Evolutionary conservation across 2,888 invertebrate genomes (phyloP), one percentile per base, ranked within the genome.

Genomic region (Eledone cirrhosa): DNA sequence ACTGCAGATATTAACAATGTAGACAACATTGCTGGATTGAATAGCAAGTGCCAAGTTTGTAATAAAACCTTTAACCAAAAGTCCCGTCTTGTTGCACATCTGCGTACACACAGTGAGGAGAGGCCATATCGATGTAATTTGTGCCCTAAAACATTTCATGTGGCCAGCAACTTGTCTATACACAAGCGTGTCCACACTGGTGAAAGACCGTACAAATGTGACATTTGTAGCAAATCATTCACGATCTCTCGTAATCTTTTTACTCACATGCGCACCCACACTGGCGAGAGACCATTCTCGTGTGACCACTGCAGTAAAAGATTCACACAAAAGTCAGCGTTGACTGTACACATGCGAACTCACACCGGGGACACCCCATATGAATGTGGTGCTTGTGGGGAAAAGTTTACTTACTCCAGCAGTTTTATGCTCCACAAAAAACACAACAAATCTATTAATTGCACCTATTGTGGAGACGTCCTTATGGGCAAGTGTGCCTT

Each of bases 311-410:
- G 90, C 80, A 86, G 84, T 72, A 89, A 88, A 79, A 87, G 88
- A 4, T 90, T 90, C 81, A 89, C 90, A 0, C 90, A 90, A 80
- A 88, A 89, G 77, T 90, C 89, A 7, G 90, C 90, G 80, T 84
- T 89, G 33, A 83, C 90, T 14, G 90, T 89, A 2, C 90, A 90
- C 81, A 84, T 85, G 81, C 83, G 89, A 74, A 90, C 88, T 69
- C 90, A 90, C 82, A 85, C 87, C 3, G 85, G 67, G 67, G 67
- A 29, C 27, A 67, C 67, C 3, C 67, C 67, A 31, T 67, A 67
- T 33, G 33, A 29, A 16, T 67, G 67, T 29, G 67, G 29, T 31
- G 67, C 22, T 16, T 67, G 67, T 29, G 31, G 16, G 31, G 67
- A 67, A 33, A 67, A 29, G 16, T 67, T 67, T 29, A 33, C 67